phyloP scores from a whole-genome alignment of 2,113 vertebrate species.

The Halcyon senegalensis region DNA sequence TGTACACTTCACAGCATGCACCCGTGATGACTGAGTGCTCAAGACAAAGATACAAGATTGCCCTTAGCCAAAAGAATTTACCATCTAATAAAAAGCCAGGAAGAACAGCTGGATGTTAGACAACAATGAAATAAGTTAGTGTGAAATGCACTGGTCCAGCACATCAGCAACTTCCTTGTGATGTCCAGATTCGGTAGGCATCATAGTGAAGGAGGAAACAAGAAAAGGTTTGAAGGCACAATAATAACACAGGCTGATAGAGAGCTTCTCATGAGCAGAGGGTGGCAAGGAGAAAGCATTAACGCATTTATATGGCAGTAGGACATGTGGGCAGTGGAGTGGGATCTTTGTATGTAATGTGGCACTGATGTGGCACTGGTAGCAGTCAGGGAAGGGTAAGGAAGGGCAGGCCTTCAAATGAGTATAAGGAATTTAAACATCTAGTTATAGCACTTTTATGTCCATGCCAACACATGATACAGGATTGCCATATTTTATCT shows the following conservation, averaged over 20 bases:
- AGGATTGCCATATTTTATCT: background rate
- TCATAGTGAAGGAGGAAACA: background rate
- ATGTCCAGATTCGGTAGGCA: background rate
- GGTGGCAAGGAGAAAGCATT: background rate
- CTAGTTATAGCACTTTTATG: background rate
- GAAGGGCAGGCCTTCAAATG: background rate
- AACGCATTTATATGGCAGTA: background rate
- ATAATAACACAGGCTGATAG: background rate
- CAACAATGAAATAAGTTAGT: background rate
- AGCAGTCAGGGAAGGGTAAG: background rate
- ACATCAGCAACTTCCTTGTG: background rate
- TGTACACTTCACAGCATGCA: background rate
- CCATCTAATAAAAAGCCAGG: background rate
- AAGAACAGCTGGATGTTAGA: background rate
- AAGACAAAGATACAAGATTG: background rate
- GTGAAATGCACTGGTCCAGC: background rate
- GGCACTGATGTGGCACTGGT: background rate
- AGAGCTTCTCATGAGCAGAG: background rate
- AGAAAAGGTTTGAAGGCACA: background rate
- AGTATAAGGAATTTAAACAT: background rate
- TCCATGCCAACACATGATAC: background rate
- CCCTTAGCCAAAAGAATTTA: background rate
- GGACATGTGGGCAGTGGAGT: fast-evolving
- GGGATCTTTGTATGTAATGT: background rate
- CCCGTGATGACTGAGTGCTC: background rate